Percentiles rank a stretch among this genome's conserved stretches.
Conservation (phyloP, 1,140 invertebrate species). For the Drosophila leontia region DNA sequence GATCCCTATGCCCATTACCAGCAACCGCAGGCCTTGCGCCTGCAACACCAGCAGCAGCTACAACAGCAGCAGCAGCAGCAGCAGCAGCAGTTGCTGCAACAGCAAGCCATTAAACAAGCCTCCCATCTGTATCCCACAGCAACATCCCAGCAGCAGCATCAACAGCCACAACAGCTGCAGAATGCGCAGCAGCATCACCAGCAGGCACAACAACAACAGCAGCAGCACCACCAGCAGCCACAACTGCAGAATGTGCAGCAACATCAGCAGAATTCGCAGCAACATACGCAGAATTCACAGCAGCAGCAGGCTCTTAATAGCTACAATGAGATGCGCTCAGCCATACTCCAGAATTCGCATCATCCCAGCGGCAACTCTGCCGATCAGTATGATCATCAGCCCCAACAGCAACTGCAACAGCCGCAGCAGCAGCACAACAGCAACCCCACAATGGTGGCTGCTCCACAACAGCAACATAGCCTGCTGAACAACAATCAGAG, state of each 20-base stretch:
- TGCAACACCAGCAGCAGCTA: slow-evolving; percentile 65
- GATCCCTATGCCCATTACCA: slow-evolving; percentile 69
- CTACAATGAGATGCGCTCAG: slow-evolving; percentile 79
- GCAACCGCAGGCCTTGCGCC: slow-evolving; percentile 66
- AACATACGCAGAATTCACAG: slow-evolving; percentile 61
- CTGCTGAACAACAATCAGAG: slow-evolving; percentile 57
- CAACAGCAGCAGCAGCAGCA: slow-evolving; percentile 34
- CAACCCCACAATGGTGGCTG: slow-evolving; percentile 40
- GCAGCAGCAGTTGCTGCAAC: slow-evolving; percentile 80
- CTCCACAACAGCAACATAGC: slow-evolving; percentile 48
- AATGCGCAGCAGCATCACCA: not conserved
- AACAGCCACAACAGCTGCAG: slow-evolving; percentile 60
- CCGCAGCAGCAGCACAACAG: slow-evolving; percentile 53
- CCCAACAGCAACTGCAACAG: slow-evolving; percentile 33
- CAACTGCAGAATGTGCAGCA: slow-evolving; percentile 60
- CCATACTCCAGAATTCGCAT: slow-evolving; percentile 82
- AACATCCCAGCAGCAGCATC: slow-evolving; percentile 64
- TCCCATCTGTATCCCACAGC: slow-evolving; percentile 84
- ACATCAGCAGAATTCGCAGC: slow-evolving; percentile 53
- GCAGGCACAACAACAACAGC: slow-evolving; percentile 73
- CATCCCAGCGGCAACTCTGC: slow-evolving; percentile 78
- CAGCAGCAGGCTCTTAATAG: slow-evolving; percentile 60
- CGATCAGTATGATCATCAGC: slow-evolving; percentile 54
- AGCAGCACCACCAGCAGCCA: slow-evolving; percentile 61
- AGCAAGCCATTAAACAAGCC: slow-evolving; percentile 80